These are phyloP conservation scores for Halocynthia aurantium DNA, from an alignment of 23 tunicate genomes.

Conservation along the genomic window DNA sequence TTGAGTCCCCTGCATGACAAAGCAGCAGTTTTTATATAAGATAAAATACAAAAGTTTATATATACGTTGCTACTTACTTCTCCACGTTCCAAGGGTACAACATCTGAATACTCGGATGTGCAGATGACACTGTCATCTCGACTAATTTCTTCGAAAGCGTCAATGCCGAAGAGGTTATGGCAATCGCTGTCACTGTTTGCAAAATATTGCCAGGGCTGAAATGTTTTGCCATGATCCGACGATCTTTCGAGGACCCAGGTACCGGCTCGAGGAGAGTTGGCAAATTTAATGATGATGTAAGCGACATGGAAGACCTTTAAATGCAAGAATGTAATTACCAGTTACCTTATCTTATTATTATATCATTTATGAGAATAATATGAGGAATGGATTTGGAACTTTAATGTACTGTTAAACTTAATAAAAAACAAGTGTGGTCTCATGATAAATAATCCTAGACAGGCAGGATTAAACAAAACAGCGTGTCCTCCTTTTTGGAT, in stretches of 20 bases:
- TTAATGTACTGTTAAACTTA: neutral
- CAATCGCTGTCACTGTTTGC: constrained; percentile 97
- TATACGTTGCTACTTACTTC: constrained; percentile 53
- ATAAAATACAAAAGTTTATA: neutral
- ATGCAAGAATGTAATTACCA: neutral
- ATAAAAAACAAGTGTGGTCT: neutral
- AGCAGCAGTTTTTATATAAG: too few relatives aligned
- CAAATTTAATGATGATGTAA: constrained; percentile 88
- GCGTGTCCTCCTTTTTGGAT: too few relatives aligned
- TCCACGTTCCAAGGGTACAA: constrained; percentile 95
- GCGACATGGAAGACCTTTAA: constrained; percentile 98
- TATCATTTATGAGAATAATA: neutral
- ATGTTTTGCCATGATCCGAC: constrained; percentile 79
- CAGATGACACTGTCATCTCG: constrained; percentile 92
- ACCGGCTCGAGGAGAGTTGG: constrained; percentile 99
- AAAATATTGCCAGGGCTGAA: constrained; percentile 98
- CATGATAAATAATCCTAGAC: too few relatives aligned
- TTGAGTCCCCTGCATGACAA: too few relatives aligned
- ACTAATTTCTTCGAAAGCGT: constrained; percentile 82
- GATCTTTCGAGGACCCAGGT: constrained; percentile 98
- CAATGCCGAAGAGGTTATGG: constrained; percentile 81
- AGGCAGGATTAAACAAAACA: too few relatives aligned
- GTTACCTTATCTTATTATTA: too few relatives aligned
- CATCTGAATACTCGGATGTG: constrained; percentile 82
- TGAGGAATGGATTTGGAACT: neutral